A percentile compares a stretch with the other conserved stretches of the same genome.
These are phyloP conservation scores for Platichthys stellatus DNA, from an alignment of 2,113 vertebrate species.

Conservation along the genomic window DNA sequence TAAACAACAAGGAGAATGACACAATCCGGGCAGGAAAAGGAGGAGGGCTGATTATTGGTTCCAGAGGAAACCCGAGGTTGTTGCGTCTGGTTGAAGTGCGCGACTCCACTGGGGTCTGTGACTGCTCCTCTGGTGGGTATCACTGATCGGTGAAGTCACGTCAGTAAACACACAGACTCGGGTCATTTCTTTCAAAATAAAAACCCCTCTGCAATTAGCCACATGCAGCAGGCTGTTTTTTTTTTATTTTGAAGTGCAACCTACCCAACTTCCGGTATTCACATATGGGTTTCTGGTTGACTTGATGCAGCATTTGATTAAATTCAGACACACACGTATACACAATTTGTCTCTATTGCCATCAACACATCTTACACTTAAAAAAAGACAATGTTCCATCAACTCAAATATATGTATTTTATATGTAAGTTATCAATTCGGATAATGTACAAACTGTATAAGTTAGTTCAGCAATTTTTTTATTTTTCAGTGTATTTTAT, in stretches of 20 bases:
- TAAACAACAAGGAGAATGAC: background rate
- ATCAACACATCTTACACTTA: too few relatives aligned
- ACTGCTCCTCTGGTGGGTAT: background rate
- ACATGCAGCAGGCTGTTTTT: background rate
- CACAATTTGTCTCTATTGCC: too few relatives aligned
- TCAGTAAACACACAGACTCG: background rate
- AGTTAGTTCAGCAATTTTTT: too few relatives aligned
- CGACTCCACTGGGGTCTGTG: constrained; percentile 12
- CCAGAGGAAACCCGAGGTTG: background rate
- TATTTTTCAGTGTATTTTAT: too few relatives aligned
- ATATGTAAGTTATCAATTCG: too few relatives aligned
- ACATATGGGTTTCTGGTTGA: fast-evolving
- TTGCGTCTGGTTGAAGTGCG: constrained; percentile 32
- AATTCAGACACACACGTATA: too few relatives aligned
- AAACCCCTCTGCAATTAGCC: fast-evolving
- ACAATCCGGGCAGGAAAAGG: background rate
- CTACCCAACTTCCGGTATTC: background rate
- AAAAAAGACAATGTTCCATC: too few relatives aligned
- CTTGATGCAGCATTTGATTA: constrained; percentile 12
- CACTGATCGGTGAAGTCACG: background rate
- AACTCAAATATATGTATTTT: too few relatives aligned
- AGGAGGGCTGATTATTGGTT: background rate
- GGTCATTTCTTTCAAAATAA: constrained; percentile 27
- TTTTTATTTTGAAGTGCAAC: constrained; percentile 28
- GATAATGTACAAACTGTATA: too few relatives aligned